These are phyloP conservation scores for Lota lota DNA, from an alignment of 2,113 vertebrate genomes.

Conservation along the genomic window DNA sequence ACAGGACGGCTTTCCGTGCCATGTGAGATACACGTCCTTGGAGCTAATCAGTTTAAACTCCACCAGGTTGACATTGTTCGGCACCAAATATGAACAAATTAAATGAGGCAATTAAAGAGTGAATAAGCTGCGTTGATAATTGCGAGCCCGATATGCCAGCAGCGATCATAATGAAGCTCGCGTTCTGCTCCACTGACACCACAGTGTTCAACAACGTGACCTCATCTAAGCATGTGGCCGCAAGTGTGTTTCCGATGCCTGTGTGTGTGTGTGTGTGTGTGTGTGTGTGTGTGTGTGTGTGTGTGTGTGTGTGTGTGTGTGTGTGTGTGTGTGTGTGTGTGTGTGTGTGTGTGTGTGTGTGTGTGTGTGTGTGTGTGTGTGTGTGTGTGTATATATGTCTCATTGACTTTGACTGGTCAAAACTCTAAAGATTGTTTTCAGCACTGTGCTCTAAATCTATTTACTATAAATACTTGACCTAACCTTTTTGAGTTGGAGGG, in stretches of 20 bases:
- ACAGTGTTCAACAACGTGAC: constrained; percentile 47
- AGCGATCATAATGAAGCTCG: constrained; percentile 72
- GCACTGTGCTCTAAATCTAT: background rate
- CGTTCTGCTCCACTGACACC: constrained; percentile 60
- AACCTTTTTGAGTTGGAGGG: no score
- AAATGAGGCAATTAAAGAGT: constrained; percentile 79
- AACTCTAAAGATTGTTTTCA: background rate
- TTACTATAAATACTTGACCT: no score
- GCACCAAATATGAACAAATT: constrained; percentile 78
- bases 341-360: background rate
- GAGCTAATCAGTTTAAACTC: constrained; percentile 71
- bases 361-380: background rate
- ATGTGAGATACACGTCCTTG: constrained; percentile 62
- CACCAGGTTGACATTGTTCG: constrained; percentile 74
- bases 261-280: background rate
- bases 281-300: background rate
- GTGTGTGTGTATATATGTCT: background rate
- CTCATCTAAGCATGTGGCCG: background rate
- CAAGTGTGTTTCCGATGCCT: no score
- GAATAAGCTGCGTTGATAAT: constrained; percentile 76
- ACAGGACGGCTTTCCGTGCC: constrained; percentile 16
- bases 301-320: constrained; percentile 1
- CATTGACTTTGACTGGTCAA: no score
- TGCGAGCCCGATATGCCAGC: constrained; percentile 69
- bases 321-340: constrained; percentile 6